Evolutionary conservation across 2,113 vertebrate species (phyloP).

Genomic region (Gobius niger): DNA sequence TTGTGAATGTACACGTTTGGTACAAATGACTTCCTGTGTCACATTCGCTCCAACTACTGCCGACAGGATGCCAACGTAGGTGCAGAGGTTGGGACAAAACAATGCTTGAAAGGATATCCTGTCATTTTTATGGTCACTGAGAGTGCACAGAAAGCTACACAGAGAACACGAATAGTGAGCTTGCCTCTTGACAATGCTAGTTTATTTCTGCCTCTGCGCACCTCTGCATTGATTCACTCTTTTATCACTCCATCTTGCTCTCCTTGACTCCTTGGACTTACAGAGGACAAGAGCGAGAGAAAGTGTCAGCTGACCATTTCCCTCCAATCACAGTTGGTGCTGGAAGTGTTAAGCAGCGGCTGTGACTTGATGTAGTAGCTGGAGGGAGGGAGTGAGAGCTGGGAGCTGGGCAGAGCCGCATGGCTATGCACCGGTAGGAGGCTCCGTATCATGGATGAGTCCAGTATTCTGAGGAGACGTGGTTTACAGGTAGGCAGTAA

Average conservation of each 20-base stretch:
- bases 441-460: slow-evolving; percentile 86
- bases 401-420: slow-evolving; percentile 75
- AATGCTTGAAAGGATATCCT: slow-evolving; percentile 77
- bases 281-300: slow-evolving; percentile 77
- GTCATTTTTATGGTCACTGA: slow-evolving; percentile 63
- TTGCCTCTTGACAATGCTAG: slow-evolving; percentile 30
- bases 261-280: slow-evolving; percentile 81
- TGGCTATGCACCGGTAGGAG: slow-evolving; percentile 79
- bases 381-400: slow-evolving; percentile 57
- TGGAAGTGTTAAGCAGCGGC: slow-evolving; percentile 93
- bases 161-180: slow-evolving; percentile 57
- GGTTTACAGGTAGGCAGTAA: slow-evolving; percentile 90
- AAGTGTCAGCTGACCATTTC: slow-evolving; percentile 85
- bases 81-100: slow-evolving; percentile 64
- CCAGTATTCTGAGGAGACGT: slow-evolving; percentile 89
- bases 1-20: neutral
- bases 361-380: slow-evolving; percentile 85
- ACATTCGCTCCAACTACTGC: slow-evolving; percentile 26
- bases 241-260: slow-evolving; percentile 23
- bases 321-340: slow-evolving; percentile 93
- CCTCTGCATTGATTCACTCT: neutral
- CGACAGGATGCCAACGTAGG: slow-evolving; percentile 72
- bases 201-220: slow-evolving; percentile 45
- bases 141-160: slow-evolving; percentile 51
- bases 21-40: slow-evolving; percentile 11